phyloP scores from a whole-genome alignment of 2,888 invertebrate species.

The Ophioninae sp. region DNA sequence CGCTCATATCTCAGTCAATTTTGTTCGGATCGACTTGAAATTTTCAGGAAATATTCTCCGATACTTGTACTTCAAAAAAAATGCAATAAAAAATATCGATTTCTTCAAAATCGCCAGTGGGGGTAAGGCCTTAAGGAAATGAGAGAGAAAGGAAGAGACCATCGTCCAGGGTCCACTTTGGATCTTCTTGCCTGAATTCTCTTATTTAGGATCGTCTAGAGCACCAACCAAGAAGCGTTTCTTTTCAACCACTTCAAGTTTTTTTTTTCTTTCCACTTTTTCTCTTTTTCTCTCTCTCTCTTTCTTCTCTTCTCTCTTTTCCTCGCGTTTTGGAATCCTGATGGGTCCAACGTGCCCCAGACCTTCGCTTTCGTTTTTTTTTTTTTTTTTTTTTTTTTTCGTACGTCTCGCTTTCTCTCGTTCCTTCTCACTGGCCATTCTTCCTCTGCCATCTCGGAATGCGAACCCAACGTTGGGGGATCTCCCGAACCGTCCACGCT shows the following conservation, averaged over 20 bases:
- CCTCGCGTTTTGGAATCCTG: constrained; percentile 30
- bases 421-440: constrained; percentile 38
- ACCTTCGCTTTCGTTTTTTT: background rate
- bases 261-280: constrained; percentile 18
- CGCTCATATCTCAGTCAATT: too few relatives aligned
- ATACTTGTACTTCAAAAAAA: too few relatives aligned
- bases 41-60: too few relatives aligned
- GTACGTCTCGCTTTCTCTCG: constrained; percentile 17
- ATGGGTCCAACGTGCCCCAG: constrained; percentile 17
- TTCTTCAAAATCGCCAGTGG: too few relatives aligned
- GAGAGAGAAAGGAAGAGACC: constrained; percentile 22
- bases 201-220: constrained; percentile 44
- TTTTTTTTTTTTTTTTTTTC: background rate
- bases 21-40: too few relatives aligned
- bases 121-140: too few relatives aligned
- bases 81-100: too few relatives aligned
- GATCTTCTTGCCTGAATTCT: constrained; percentile 57
- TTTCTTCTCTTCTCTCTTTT: constrained; percentile 35
- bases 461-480: constrained; percentile 53
- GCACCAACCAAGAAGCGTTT: constrained; percentile 46
- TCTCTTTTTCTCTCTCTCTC: constrained; percentile 9
- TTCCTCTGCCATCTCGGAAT: constrained; percentile 56
- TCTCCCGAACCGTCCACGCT: constrained; percentile 48
- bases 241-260: constrained; percentile 20
- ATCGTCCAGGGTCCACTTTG: constrained; percentile 40